Conservation (phyloP, 2,797 vertebrate species). For the Phoebastria nigripes region DNA sequence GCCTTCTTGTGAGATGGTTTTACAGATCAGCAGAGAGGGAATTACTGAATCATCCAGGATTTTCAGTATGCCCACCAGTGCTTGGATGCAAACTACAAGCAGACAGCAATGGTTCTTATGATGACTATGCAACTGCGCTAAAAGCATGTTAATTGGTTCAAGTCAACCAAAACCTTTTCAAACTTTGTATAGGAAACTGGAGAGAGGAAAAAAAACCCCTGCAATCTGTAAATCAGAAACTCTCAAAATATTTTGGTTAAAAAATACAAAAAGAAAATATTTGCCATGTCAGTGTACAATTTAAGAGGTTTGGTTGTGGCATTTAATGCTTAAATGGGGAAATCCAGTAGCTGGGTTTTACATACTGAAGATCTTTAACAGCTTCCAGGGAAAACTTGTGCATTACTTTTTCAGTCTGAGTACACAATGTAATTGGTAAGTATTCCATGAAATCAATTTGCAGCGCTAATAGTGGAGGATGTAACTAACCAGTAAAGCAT, state of each 20-base stretch:
- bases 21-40: not conserved
- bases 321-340: not conserved
- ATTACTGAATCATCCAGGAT: not conserved
- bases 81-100: not conserved
- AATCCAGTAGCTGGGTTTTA: not conserved
- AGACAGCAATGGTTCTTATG: not conserved
- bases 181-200: not conserved
- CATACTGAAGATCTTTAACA: not conserved
- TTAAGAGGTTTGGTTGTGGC: not conserved
- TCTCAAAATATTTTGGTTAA: not conserved
- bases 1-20: not conserved
- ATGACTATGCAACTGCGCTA: not conserved
- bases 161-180: not conserved
- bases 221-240: not conserved
- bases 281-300: rapidly evolving
- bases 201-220: not conserved
- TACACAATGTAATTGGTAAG: not conserved
- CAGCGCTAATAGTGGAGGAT: not conserved
- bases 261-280: not conserved
- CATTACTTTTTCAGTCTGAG: not conserved
- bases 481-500: not conserved
- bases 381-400: not conserved
- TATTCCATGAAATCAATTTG: conserved; percentile 7
- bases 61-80: not conserved
- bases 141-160: not conserved